Conservation (phyloP, 2,888 invertebrate species). For the Mamestra brassicae region DNA sequence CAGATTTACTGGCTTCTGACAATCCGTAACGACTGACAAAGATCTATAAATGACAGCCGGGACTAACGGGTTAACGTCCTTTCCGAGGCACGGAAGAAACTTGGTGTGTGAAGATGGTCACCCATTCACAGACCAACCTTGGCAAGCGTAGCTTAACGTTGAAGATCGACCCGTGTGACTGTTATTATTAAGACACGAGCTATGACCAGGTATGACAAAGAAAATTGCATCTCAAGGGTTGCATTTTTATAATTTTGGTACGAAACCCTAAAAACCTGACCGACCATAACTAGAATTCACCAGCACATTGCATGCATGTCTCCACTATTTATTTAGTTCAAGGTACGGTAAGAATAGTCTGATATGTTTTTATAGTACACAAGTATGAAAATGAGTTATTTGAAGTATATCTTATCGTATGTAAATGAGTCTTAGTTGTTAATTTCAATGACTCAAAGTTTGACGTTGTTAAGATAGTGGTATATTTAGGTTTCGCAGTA, state of each 20-base stretch:
- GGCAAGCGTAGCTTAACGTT: no score
- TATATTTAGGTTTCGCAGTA: not conserved
- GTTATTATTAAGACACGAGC: no score
- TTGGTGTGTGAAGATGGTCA: no score
- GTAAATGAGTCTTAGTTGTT: not conserved
- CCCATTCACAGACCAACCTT: no score
- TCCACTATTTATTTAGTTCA: slow-evolving; percentile 7
- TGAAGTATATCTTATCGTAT: not conserved
- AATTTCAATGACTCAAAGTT: not conserved
- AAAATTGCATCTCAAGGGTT: no score
- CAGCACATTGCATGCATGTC: not conserved
- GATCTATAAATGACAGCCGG: no score
- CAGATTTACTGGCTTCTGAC: no score
- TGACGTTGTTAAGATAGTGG: not conserved
- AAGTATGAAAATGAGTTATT: not conserved
- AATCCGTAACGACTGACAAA: no score
- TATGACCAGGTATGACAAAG: no score
- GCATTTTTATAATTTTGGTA: not conserved
- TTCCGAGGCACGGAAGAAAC: no score
- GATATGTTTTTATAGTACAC: slow-evolving; percentile 7
- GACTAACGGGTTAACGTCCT: no score
- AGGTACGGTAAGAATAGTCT: not conserved
- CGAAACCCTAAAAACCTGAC: not conserved
- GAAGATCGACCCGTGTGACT: no score
- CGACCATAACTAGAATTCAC: not conserved